These are phyloP conservation scores for Zonotrichia albicollis DNA, from an alignment of 2,797 vertebrate species.

Conservation along the genomic window DNA sequence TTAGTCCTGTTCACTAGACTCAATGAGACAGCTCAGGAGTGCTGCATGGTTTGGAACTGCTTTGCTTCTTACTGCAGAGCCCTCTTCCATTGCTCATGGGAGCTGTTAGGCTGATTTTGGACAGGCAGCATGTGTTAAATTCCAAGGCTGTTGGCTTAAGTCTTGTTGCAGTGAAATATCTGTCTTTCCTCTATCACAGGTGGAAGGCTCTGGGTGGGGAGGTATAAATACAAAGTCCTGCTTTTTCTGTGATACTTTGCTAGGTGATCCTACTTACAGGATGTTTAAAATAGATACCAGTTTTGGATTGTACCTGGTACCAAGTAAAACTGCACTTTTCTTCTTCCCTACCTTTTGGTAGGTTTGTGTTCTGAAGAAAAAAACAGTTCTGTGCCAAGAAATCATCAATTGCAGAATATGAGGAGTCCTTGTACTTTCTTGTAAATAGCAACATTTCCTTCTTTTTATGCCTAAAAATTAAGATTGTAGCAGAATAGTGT, in stretches of 20 bases:
- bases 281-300: background rate
- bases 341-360: background rate
- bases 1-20: background rate
- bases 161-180: background rate
- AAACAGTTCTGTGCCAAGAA: background rate
- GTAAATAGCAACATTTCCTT: background rate
- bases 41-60: background rate
- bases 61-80: background rate
- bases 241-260: background rate
- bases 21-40: background rate
- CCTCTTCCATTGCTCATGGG: background rate
- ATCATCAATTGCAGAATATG: background rate
- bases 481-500: background rate
- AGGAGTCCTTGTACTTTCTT: background rate
- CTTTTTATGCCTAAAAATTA: background rate
- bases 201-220: background rate
- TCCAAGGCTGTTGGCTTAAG: background rate
- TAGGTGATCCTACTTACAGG: background rate
- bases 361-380: background rate
- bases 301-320: background rate
- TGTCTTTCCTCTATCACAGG: background rate
- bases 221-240: background rate
- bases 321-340: background rate
- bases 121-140: background rate
- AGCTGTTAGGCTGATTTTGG: background rate